A percentile compares a stretch with the other conserved stretches of the same genome.
Evolutionary conservation across 2,888 invertebrate species (phyloP).

Genomic region (Apomyelois bistriatella): DNA sequence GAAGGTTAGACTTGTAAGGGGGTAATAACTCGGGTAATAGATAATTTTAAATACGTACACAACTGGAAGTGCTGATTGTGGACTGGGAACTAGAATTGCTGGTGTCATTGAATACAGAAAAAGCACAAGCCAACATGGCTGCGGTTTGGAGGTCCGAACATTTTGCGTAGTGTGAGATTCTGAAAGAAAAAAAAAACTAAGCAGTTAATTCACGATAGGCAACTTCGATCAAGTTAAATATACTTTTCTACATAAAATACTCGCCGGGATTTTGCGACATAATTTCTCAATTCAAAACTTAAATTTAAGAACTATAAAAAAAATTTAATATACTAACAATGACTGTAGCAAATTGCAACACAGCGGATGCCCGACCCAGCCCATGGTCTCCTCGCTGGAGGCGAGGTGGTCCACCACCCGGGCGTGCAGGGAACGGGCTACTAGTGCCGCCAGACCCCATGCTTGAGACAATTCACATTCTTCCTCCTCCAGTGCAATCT

Average conservation of each 20-base stretch:
- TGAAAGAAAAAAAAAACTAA: constrained; percentile 43
- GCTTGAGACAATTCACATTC: constrained; percentile 92
- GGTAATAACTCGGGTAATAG: too few species aligned
- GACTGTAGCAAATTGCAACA: constrained; percentile 91
- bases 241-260: too few species aligned
- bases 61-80: constrained; percentile 70
- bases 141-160: constrained; percentile 95
- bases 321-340: constrained; percentile 80
- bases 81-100: constrained; percentile 78
- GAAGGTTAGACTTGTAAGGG: too few species aligned
- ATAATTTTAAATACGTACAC: constrained; percentile 42
- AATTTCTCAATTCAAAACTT: too few species aligned
- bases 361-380: constrained; percentile 92
- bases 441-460: constrained; percentile 90
- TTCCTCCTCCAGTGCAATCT: constrained; percentile 86
- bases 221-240: too few species aligned
- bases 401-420: constrained; percentile 53
- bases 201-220: too few species aligned
- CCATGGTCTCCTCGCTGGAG: constrained; percentile 83
- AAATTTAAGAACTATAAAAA: too few species aligned
- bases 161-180: constrained; percentile 89
- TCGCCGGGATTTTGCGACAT: too few species aligned
- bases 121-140: constrained; percentile 94
- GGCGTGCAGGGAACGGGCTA: constrained; percentile 75
- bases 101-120: constrained; percentile 83